phyloP scores from a whole-genome alignment of 1,140 invertebrate species.

The Sweltsa coloradensis region DNA sequence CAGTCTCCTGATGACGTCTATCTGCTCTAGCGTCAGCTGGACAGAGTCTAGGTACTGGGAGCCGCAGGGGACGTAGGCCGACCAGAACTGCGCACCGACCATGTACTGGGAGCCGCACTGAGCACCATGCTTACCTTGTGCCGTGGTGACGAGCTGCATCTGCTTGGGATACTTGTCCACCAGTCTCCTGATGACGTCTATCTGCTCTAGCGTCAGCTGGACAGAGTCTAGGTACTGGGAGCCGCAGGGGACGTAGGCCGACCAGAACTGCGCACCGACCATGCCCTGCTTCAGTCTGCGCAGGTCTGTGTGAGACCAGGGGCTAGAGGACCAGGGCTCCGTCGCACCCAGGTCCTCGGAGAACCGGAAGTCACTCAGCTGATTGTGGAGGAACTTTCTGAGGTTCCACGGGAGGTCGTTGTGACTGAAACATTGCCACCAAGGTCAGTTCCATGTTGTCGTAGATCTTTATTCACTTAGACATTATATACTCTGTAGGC shows the following conservation, averaged over 20 bases:
- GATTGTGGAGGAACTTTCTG: conserved; percentile 32
- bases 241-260: conserved; percentile 74
- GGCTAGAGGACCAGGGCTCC: conserved; percentile 26
- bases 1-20: conserved; percentile 66
- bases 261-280: conserved; percentile 67
- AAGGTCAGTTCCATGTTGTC: too few relatives aligned
- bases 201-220: conserved; percentile 66
- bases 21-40: conserved; percentile 66
- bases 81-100: conserved; percentile 58
- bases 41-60: conserved; percentile 70
- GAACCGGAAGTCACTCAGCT: conserved; percentile 26
- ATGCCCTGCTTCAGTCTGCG: conserved; percentile 35
- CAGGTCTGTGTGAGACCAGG: conserved; percentile 40
- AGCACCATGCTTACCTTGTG: conserved; percentile 34
- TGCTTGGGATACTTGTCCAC: conserved; percentile 46
- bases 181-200: conserved; percentile 66
- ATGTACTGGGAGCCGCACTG: too few relatives aligned
- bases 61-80: conserved; percentile 74
- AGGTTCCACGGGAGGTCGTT: conserved; percentile 46
- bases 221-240: conserved; percentile 70
- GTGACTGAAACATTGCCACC: too few relatives aligned
- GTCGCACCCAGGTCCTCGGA: conserved; percentile 27
- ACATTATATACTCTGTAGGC: too few relatives aligned
- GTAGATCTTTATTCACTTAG: too few relatives aligned
- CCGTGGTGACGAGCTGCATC: conserved; percentile 43